A percentile compares a stretch with the other conserved stretches of the same genome.
Evolutionary conservation across 1,140 invertebrate genomes (phyloP).

Genomic region (Rhynchophorus ferrugineus): DNA sequence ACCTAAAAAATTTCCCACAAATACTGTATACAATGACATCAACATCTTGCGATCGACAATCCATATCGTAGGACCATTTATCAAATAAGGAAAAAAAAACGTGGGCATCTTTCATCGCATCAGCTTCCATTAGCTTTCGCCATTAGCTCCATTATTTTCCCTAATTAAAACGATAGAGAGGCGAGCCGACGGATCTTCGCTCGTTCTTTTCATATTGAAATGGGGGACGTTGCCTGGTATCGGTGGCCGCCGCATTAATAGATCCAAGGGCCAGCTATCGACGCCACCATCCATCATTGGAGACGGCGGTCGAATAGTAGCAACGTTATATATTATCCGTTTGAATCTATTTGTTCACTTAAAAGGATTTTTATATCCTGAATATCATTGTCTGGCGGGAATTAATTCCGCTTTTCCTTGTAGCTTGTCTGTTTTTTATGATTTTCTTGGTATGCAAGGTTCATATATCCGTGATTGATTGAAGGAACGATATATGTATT

Average conservation of each 20-base stretch:
- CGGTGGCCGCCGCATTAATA: slow-evolving; percentile 23
- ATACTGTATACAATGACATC: no score
- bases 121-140: slow-evolving; percentile 22
- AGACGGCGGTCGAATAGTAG: slow-evolving; percentile 6
- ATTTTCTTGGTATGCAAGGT: no score
- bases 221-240: slow-evolving; percentile 17
- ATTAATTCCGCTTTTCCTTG: slow-evolving; percentile 15
- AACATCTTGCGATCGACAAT: no score
- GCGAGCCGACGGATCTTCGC: slow-evolving; percentile 12
- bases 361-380: slow-evolving; percentile 18
- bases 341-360: slow-evolving; percentile 22
- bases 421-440: no score
- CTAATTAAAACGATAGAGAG: slow-evolving; percentile 30
- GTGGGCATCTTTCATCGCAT: background rate
- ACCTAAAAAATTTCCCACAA: no score
- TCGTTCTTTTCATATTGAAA: slow-evolving; percentile 35
- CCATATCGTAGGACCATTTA: slow-evolving; percentile 1
- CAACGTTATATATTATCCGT: slow-evolving; percentile 24
- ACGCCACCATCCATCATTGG: slow-evolving; percentile 21
- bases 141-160: slow-evolving; percentile 30
- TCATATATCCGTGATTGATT: no score
- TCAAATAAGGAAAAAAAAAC: no score
- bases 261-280: background rate
- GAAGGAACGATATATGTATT: no score
- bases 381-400: slow-evolving; percentile 8